phyloP scores from a whole-genome alignment of 1,140 invertebrate species.

The Drosophila auraria region DNA sequence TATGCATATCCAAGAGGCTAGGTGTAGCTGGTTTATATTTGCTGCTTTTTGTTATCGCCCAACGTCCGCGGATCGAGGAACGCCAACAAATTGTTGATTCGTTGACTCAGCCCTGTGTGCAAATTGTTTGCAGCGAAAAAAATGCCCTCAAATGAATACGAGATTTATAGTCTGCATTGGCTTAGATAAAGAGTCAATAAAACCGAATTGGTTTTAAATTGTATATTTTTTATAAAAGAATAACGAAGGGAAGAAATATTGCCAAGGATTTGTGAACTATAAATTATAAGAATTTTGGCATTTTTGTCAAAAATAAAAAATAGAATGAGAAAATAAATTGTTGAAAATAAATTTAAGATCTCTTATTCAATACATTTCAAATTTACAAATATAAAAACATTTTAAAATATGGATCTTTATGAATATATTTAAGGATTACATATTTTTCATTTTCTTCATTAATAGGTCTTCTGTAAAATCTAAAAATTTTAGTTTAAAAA shows the following conservation, averaged over 20 bases:
- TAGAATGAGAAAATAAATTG: too few relatives aligned
- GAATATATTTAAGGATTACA: too few relatives aligned
- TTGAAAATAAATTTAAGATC: too few relatives aligned
- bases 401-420: background rate
- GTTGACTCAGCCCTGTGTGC: slow-evolving; percentile 68
- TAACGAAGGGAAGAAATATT: background rate
- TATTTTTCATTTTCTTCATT: too few relatives aligned
- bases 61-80: slow-evolving; percentile 11
- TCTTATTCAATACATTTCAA: too few relatives aligned
- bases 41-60: slow-evolving; percentile 51
- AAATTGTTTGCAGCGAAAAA: slow-evolving; percentile 49
- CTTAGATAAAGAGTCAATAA: slow-evolving; percentile 19
- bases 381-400: background rate
- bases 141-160: slow-evolving; percentile 40
- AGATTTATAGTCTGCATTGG: slow-evolving; percentile 59
- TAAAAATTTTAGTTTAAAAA: too few relatives aligned
- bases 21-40: slow-evolving; percentile 39
- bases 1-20: slow-evolving; percentile 19
- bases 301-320: background rate
- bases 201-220: slow-evolving; percentile 29
- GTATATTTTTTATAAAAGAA: background rate
- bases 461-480: too few relatives aligned
- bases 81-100: slow-evolving; percentile 76
- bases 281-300: background rate
- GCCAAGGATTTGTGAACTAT: background rate